Evolutionary conservation across 2,888 invertebrate species (phyloP).

Genomic region (Drosophila kuntzei): DNA sequence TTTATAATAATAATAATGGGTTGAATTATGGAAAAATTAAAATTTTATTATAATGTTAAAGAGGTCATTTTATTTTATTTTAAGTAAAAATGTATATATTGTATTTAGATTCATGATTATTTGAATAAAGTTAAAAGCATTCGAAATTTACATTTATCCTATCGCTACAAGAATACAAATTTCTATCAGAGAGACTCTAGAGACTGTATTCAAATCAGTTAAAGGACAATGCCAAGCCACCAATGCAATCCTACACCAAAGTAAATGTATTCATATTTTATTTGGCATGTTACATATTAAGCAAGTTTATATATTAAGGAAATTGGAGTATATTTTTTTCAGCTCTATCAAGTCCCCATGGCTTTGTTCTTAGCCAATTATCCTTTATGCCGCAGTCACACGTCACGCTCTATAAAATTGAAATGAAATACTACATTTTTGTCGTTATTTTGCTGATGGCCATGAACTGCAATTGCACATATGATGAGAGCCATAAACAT

Average conservation of each 20-base stretch:
- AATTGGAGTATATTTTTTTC: conserved; percentile 14
- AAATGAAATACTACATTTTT: conserved; percentile 76
- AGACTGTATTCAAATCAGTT: conserved; percentile 12
- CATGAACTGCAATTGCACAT: conserved; percentile 77
- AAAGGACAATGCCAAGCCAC: conserved; percentile 2
- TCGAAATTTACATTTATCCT: not conserved
- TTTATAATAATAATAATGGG: too few relatives aligned
- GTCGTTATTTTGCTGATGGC: conserved; percentile 74
- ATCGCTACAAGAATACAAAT: conserved; percentile 4
- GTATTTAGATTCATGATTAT: not conserved
- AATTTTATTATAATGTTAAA: too few relatives aligned
- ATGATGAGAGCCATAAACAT: conserved; percentile 58
- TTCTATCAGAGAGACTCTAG: not conserved
- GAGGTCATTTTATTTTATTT: too few relatives aligned
- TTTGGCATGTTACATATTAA: conserved; percentile 16
- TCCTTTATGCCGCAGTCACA: conserved; percentile 64
- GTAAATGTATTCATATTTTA: conserved; percentile 4
- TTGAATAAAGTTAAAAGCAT: conserved; percentile 5
- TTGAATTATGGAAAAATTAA: too few relatives aligned
- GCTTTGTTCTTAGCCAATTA: conserved; percentile 61
- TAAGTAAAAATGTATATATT: too few relatives aligned
- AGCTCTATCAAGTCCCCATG: conserved; percentile 33
- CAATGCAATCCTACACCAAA: not conserved
- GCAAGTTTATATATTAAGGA: conserved; percentile 2
- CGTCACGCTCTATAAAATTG: conserved; percentile 75